These are phyloP conservation scores for Bufo bufo DNA, from an alignment of 2,113 vertebrate species.

Conservation along the genomic window DNA sequence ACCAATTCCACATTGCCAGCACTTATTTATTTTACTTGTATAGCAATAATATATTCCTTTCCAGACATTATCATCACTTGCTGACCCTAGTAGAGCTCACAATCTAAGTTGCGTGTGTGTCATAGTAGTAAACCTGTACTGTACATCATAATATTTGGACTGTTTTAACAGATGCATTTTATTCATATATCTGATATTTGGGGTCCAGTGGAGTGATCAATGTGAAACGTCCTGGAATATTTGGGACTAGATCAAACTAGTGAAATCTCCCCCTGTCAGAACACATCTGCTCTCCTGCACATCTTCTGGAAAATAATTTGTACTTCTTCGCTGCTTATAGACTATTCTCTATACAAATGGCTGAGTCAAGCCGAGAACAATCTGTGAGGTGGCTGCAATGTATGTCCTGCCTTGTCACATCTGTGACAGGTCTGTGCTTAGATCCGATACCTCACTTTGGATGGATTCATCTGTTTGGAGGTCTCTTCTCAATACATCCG, in stretches of 20 bases:
- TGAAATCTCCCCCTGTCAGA: not conserved
- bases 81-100: too few relatives aligned
- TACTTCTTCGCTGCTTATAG: not conserved
- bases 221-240: not conserved
- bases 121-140: too few relatives aligned
- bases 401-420: not conserved
- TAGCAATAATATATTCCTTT: too few relatives aligned
- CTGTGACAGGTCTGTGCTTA: not conserved
- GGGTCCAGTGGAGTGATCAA: not conserved
- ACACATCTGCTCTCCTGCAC: not conserved
- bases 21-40: too few relatives aligned
- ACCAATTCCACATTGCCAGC: too few relatives aligned
- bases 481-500: not conserved
- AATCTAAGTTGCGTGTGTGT: too few relatives aligned
- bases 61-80: too few relatives aligned
- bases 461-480: not conserved
- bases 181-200: not conserved
- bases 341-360: not conserved
- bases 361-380: not conserved
- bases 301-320: not conserved
- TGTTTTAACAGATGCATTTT: not conserved
- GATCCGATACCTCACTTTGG: not conserved
- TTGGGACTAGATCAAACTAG: not conserved
- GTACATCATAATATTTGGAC: too few relatives aligned
- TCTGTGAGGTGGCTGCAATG: not conserved